Evolutionary conservation across 64 coral and sea anemone genomes (phyloP).

Genomic region (Actinia equina): DNA sequence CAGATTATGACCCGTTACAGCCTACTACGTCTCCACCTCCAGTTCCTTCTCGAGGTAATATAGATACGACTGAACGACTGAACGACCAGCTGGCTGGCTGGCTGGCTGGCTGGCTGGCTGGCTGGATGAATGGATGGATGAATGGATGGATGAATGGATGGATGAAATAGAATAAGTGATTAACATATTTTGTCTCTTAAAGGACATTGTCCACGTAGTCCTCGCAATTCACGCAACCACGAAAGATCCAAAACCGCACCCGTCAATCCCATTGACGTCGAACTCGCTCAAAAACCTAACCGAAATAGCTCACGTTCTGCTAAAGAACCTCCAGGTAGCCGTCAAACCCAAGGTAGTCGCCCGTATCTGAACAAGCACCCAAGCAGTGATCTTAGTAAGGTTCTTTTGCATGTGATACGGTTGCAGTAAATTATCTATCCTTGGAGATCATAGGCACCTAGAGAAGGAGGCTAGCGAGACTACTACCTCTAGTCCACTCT

Average conservation of each 20-base stretch:
- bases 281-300: background rate
- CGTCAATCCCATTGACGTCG: background rate
- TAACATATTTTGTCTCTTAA: background rate
- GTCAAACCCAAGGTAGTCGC: background rate
- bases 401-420: background rate
- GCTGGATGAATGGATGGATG: no score
- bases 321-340: background rate
- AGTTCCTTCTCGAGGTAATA: background rate
- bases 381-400: conserved; percentile 15
- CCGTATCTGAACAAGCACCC: background rate
- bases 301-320: background rate
- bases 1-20: background rate
- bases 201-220: background rate
- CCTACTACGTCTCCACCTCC: background rate
- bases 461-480: no score
- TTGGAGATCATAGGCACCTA: no score
- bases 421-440: background rate
- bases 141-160: no score
- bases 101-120: background rate
- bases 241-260: background rate
- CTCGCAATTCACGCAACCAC: background rate
- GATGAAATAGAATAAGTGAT: no score
- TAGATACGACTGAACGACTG: background rate
- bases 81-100: background rate
- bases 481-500: no score